Percentiles rank a stretch among this genome's conserved stretches.
These are phyloP conservation scores for Meiosimyza decipiens DNA, from an alignment of 2,888 invertebrate genomes.

Conservation along the genomic window DNA sequence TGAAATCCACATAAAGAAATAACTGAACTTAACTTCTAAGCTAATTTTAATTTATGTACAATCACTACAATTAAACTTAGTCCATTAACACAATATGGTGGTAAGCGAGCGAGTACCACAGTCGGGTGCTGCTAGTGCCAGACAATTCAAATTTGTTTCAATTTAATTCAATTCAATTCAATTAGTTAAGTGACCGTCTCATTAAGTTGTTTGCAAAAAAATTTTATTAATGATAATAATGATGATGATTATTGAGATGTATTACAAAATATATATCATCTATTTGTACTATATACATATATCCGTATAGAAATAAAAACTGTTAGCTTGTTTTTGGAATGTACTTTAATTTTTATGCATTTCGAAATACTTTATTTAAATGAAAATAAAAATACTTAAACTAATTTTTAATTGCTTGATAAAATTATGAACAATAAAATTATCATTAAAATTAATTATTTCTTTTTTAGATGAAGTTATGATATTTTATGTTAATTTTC, in stretches of 20 bases:
- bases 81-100: background rate
- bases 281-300: slow-evolving; percentile 1
- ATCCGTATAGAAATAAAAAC: background rate
- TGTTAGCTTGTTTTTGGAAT: slow-evolving; percentile 12
- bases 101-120: too few species aligned
- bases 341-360: slow-evolving; percentile 17
- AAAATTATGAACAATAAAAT: slow-evolving; percentile 27
- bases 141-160: too few species aligned
- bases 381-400: background rate
- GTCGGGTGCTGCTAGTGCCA: too few species aligned
- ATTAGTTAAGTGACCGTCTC: background rate
- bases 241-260: too few species aligned
- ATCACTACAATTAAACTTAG: slow-evolving; percentile 23
- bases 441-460: background rate
- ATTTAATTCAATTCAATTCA: background rate
- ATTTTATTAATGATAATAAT: too few species aligned
- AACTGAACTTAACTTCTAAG: background rate
- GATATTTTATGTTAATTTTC: too few species aligned
- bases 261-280: background rate
- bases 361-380: slow-evolving; percentile 3
- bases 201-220: background rate
- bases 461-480: too few species aligned
- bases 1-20: background rate
- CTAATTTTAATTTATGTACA: slow-evolving; percentile 15
- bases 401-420: slow-evolving; percentile 18